Conservation (phyloP, 2,113 vertebrate species). For the Neolamprologus ventralis region DNA sequence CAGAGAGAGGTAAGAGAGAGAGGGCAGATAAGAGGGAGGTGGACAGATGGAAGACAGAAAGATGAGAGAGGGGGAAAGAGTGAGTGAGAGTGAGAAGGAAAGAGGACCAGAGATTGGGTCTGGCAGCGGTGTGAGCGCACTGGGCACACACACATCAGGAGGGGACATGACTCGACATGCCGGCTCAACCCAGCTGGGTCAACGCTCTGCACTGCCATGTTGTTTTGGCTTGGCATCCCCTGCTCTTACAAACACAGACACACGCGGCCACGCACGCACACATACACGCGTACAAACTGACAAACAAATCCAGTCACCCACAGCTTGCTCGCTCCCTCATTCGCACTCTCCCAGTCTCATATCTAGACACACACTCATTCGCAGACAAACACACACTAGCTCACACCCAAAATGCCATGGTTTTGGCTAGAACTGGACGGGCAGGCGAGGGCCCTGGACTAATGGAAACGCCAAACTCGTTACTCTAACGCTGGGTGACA, state of each 20-base stretch:
- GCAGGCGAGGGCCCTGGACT: slow-evolving; percentile 55
- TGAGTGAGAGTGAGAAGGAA: neutral
- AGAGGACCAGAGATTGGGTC: slow-evolving; percentile 23
- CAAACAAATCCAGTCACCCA: slow-evolving; percentile 47
- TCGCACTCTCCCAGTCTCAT: slow-evolving; percentile 19
- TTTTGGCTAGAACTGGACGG: slow-evolving; percentile 43
- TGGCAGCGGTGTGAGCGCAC: slow-evolving; percentile 55
- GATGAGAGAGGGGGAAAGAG: slow-evolving; percentile 35
- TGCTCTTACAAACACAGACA: slow-evolving; percentile 22
- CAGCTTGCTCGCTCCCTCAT: neutral
- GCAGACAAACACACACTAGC: slow-evolving; percentile 40
- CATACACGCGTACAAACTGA: slow-evolving; percentile 14
- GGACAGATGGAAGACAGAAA: slow-evolving; percentile 57
- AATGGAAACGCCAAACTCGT: slow-evolving; percentile 75
- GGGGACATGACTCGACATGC: slow-evolving; percentile 72
- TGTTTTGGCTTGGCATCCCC: slow-evolving; percentile 50
- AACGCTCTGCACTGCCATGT: slow-evolving; percentile 61
- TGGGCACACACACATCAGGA: slow-evolving; percentile 68
- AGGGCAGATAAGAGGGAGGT: slow-evolving; percentile 39
- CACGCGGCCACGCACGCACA: neutral
- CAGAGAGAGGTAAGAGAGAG: slow-evolving; percentile 35
- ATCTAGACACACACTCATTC: slow-evolving; percentile 46
- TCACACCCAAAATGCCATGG: slow-evolving; percentile 63
- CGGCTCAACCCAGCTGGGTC: slow-evolving; percentile 70
- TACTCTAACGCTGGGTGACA: slow-evolving; percentile 76